These are phyloP conservation scores for Boulengeromyrus knoepffleri DNA, from an alignment of 2,113 vertebrate species.

Conservation along the genomic window DNA sequence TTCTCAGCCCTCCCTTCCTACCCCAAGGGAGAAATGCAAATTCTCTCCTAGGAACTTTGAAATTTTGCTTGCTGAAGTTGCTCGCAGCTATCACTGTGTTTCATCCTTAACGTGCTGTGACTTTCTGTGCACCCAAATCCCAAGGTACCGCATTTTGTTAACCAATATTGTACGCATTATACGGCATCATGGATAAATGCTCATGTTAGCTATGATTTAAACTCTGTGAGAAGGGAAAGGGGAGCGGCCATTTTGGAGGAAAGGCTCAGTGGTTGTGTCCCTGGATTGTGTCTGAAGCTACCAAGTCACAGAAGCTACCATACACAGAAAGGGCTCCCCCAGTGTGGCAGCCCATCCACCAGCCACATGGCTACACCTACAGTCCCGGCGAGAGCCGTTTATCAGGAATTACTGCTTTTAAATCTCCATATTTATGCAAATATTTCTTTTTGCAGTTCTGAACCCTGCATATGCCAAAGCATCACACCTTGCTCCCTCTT, in stretches of 20 bases:
- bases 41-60: constrained; percentile 49
- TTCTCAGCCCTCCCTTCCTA: constrained; percentile 19
- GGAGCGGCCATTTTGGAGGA: background rate
- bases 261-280: background rate
- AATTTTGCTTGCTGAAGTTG: constrained; percentile 53
- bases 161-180: background rate
- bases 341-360: background rate
- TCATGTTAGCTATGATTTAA: background rate
- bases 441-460: background rate
- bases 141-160: constrained; percentile 35
- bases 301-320: too few species aligned
- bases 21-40: constrained; percentile 50
- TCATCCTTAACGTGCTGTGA: constrained; percentile 38
- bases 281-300: background rate
- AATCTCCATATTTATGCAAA: background rate
- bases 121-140: constrained; percentile 40
- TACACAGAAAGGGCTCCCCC: background rate
- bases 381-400: background rate
- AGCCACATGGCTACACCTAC: background rate
- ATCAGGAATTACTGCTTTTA: background rate
- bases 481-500: background rate
- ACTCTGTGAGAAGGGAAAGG: background rate
- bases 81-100: constrained; percentile 37
- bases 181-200: background rate
- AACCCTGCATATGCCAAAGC: background rate